Percentiles rank a stretch among this genome's conserved stretches.
Evolutionary conservation across 1,140 invertebrate genomes (phyloP).

Genomic region (Conus ventricosus): DNA sequence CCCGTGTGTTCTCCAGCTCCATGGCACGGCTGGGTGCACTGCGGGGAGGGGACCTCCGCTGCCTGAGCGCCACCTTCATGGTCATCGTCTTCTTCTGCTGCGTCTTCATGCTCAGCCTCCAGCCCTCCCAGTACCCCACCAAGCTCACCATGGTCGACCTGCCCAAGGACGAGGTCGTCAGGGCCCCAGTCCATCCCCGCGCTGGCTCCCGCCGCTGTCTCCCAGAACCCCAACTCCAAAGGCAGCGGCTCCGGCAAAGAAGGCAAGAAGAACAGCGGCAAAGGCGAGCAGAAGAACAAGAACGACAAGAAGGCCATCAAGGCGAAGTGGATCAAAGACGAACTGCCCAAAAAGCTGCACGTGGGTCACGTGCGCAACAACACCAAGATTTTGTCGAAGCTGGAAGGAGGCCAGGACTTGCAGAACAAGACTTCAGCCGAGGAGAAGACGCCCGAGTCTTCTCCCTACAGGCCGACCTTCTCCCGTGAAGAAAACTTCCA

Average conservation of each 20-base stretch:
- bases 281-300: not conserved
- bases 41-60: not conserved
- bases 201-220: not conserved
- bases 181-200: constrained; percentile 10
- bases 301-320: constrained; percentile 15
- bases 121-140: constrained; percentile 20
- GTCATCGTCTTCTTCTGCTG: constrained; percentile 14
- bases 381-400: not conserved
- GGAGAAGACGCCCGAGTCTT: not conserved
- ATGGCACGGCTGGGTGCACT: constrained; percentile 26
- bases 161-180: constrained; percentile 24
- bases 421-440: not conserved
- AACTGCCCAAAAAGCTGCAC: constrained; percentile 8
- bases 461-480: not conserved
- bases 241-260: not conserved
- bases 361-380: not conserved
- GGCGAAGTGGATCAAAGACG: constrained; percentile 12
- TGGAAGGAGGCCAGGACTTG: not conserved
- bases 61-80: constrained; percentile 22
- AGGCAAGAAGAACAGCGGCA: not conserved
- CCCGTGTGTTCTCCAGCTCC: not conserved
- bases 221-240: not conserved
- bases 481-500: not conserved
- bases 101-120: constrained; percentile 6
- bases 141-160: constrained; percentile 16